Evolutionary conservation across 2,888 invertebrate species (phyloP).

Genomic region (Copidosoma aretas): DNA sequence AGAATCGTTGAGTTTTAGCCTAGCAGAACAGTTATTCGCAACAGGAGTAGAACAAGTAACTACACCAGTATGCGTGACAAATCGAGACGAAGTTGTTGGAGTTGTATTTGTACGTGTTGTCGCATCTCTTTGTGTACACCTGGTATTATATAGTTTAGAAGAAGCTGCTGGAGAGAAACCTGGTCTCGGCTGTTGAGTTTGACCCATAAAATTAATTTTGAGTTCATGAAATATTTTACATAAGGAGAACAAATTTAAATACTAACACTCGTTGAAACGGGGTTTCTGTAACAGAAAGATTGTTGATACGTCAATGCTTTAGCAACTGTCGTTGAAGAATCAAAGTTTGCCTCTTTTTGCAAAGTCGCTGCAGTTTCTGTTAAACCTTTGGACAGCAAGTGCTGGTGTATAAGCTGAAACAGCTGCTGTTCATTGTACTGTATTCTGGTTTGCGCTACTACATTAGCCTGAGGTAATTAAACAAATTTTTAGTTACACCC

Average conservation of each 20-base stretch:
- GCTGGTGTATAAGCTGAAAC: constrained; percentile 88
- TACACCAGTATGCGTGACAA: constrained; percentile 53
- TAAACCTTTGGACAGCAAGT: constrained; percentile 80
- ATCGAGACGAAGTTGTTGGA: constrained; percentile 54
- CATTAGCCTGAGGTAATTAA: constrained; percentile 73
- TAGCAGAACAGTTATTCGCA: constrained; percentile 48
- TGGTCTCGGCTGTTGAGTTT: constrained; percentile 47
- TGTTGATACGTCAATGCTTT: constrained; percentile 56
- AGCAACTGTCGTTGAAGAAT: constrained; percentile 64
- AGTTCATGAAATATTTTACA: not conserved
- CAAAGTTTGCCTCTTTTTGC: constrained; percentile 78
- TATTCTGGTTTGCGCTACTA: constrained; percentile 95
- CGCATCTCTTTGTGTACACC: constrained; percentile 51
- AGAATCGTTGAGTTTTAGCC: constrained; percentile 55
- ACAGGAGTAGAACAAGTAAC: constrained; percentile 48
- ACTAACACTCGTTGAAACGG: constrained; percentile 51
- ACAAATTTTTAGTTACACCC: not conserved
- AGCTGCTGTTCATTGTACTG: constrained; percentile 93
- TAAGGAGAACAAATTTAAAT: not conserved
- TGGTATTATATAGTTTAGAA: constrained; percentile 58
- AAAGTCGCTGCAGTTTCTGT: constrained; percentile 75
- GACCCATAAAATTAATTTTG: not conserved
- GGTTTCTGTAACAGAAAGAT: constrained; percentile 58
- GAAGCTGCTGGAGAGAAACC: constrained; percentile 58
- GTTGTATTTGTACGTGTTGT: constrained; percentile 50